Conservation (phyloP, 1,140 invertebrate species). For the Apis florea region DNA sequence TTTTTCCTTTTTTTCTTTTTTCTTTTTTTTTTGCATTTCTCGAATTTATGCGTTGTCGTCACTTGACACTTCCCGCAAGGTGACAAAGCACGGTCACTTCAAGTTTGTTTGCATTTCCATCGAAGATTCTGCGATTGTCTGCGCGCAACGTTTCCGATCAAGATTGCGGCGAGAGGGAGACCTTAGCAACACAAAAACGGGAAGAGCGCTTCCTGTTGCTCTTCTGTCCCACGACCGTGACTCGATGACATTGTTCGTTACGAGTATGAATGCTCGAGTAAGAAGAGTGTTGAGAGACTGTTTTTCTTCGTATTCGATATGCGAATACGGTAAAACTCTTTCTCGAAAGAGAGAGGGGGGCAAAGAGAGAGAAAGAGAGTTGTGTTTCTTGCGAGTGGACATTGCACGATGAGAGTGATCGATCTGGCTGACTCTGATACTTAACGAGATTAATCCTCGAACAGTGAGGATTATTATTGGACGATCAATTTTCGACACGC, state of each 20-base stretch:
- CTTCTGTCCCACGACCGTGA: not conserved
- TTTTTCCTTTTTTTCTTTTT: no score
- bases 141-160: constrained; percentile 19
- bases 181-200: constrained; percentile 9
- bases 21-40: no score
- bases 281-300: not conserved
- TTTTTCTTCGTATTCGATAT: no score
- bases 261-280: not conserved
- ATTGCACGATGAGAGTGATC: no score
- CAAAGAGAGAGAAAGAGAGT: no score
- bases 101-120: constrained; percentile 4
- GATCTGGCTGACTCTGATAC: no score
- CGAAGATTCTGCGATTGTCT: constrained; percentile 9
- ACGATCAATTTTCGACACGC: no score
- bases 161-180: not conserved
- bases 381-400: no score
- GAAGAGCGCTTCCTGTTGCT: constrained; percentile 24
- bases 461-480: no score
- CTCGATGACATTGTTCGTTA: constrained; percentile 12
- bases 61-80: not conserved
- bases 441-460: no score
- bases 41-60: constrained; percentile 15
- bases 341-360: no score
- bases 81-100: constrained; percentile 12
- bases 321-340: no score